Evolutionary conservation across 2,113 vertebrate genomes (phyloP).

Genomic region (Vimba vimba): DNA sequence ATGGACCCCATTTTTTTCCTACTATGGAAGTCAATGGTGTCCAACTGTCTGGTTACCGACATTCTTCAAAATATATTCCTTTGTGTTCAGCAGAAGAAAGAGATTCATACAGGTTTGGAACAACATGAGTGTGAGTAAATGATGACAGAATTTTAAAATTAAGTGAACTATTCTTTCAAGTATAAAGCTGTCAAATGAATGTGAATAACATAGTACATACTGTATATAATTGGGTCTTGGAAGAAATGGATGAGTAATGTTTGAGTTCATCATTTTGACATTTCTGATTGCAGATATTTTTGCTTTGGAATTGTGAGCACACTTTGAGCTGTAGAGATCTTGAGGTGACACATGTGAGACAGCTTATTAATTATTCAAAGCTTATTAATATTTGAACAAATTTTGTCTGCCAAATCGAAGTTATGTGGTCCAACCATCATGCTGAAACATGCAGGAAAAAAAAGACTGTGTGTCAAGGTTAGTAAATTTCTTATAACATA

Average conservation of each 20-base stretch:
- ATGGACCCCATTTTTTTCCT: too few relatives aligned
- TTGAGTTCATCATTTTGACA: not conserved
- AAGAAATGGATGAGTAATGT: not conserved
- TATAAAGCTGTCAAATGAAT: not conserved
- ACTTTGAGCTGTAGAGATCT: conserved; percentile 3
- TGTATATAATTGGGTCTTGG: not conserved
- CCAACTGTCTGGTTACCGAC: too few relatives aligned
- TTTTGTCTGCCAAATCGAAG: conserved; percentile 13
- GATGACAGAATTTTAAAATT: not conserved
- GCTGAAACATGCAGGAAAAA: not conserved
- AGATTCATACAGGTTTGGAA: not conserved
- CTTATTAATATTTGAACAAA: conserved; percentile 7
- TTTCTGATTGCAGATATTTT: not conserved
- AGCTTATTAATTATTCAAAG: conserved; percentile 16
- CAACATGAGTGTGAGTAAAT: not conserved
- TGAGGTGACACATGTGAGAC: not conserved
- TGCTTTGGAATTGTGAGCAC: conserved; percentile 7
- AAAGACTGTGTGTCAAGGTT: not conserved
- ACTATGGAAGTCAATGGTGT: too few relatives aligned
- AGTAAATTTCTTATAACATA: not conserved
- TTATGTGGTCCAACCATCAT: not conserved
- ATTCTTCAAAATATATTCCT: too few relatives aligned
- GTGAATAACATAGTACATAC: not conserved
- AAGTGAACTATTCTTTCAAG: too few relatives aligned
- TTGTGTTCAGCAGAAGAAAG: too few relatives aligned